Percentiles rank a stretch among this genome's conserved stretches.
phyloP scores from a whole-genome alignment of 2,113 vertebrate genomes.

The Antigone vipio region DNA sequence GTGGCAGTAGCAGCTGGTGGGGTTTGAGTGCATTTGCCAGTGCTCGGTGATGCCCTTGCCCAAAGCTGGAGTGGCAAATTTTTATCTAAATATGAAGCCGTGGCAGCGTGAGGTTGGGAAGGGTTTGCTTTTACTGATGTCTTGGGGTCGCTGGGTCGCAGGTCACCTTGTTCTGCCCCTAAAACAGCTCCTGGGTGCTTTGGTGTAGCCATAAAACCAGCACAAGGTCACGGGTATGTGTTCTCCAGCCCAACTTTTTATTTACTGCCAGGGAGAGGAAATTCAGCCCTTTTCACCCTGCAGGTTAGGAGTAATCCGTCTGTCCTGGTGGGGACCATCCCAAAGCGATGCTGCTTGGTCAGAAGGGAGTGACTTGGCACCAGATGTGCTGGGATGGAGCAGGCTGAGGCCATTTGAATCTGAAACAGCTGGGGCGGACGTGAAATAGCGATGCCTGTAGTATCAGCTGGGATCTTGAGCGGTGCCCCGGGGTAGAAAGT shows the following conservation, averaged over 20 bases:
- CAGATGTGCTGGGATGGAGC: background rate
- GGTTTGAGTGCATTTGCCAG: background rate
- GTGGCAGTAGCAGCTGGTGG: background rate
- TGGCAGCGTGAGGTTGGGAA: background rate
- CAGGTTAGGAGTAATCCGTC: background rate
- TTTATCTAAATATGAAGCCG: background rate
- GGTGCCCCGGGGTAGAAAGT: background rate
- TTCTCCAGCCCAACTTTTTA: background rate
- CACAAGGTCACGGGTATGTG: background rate
- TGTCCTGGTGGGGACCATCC: background rate
- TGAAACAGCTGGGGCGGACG: fast-evolving
- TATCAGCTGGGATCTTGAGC: background rate
- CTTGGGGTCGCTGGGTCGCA: background rate
- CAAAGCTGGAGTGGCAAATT: background rate
- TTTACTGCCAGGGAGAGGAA: background rate
- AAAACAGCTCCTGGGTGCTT: background rate
- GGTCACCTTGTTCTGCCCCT: background rate
- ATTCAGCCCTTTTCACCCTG: background rate
- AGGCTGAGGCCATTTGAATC: background rate
- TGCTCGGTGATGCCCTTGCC: background rate
- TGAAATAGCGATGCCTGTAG: background rate
- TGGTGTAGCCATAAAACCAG: background rate
- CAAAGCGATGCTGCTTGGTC: background rate
- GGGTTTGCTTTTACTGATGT: background rate
- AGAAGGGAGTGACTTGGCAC: background rate